These are phyloP conservation scores for Anolis sagrei DNA, from an alignment of 2,113 vertebrate species.

Conservation along the genomic window DNA sequence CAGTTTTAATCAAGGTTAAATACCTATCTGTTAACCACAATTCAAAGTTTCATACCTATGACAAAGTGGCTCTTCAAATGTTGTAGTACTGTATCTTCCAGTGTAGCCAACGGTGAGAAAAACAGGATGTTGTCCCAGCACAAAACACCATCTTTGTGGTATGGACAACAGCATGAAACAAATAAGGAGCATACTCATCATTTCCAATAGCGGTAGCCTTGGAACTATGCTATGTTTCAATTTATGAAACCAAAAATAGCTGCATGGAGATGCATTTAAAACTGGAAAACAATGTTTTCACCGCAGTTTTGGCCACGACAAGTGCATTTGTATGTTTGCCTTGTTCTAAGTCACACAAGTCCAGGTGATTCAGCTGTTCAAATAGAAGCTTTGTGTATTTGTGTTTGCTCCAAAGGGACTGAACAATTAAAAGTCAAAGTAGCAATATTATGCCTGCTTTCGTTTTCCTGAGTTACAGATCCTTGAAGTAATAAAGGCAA, in stretches of 20 bases:
- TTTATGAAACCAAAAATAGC: not conserved
- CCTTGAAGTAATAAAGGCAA: constrained; percentile 18
- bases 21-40: not conserved
- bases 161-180: not conserved
- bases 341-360: not conserved
- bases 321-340: not conserved
- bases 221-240: not conserved
- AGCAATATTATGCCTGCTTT: constrained; percentile 57
- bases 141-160: too few relatives aligned
- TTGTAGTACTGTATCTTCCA: too few relatives aligned
- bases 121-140: too few relatives aligned
- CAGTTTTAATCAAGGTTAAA: not conserved
- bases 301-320: not conserved
- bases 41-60: not conserved
- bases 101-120: too few relatives aligned
- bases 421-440: not conserved
- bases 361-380: not conserved
- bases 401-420: not conserved
- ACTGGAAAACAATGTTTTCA: not conserved
- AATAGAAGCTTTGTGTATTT: not conserved
- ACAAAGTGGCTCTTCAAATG: too few relatives aligned
- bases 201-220: not conserved
- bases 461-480: constrained; percentile 25
- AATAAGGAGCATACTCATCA: not conserved
- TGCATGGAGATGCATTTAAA: not conserved